Percentiles rank a stretch among this genome's conserved stretches.
These are phyloP conservation scores for Drosophila pseudotalamancana DNA, from an alignment of 2,888 invertebrate species.

Conservation along the genomic window DNA sequence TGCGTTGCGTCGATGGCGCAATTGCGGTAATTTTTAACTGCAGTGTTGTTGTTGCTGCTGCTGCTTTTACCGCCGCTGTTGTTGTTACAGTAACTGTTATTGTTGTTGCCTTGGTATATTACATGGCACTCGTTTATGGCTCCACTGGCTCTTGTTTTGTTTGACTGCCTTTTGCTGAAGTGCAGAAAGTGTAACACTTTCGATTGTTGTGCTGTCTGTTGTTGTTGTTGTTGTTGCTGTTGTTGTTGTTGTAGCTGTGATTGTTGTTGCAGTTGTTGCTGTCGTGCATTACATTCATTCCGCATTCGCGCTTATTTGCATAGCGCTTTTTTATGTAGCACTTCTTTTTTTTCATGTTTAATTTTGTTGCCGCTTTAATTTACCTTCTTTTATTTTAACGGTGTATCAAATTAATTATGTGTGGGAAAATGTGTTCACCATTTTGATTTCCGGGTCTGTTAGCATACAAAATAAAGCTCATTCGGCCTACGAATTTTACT, in stretches of 20 bases:
- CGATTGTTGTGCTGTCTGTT: slow-evolving; percentile 70
- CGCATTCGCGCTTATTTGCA: slow-evolving; percentile 79
- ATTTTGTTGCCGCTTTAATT: slow-evolving; percentile 24
- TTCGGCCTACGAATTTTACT: background rate
- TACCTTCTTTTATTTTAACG: slow-evolving; percentile 18
- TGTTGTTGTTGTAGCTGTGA: slow-evolving; percentile 19
- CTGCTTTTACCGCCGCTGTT: slow-evolving; percentile 9
- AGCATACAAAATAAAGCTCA: slow-evolving; percentile 21
- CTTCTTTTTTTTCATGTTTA: slow-evolving; percentile 51
- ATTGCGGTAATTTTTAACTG: slow-evolving; percentile 63
- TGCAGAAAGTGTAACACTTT: slow-evolving; percentile 82
- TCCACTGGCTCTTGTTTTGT: slow-evolving; percentile 51
- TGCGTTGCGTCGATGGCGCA: slow-evolving; percentile 76
- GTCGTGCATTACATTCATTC: slow-evolving; percentile 73
- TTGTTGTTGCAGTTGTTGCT: slow-evolving; percentile 24
- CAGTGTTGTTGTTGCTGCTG: slow-evolving; percentile 23
- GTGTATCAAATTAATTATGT: slow-evolving; percentile 70
- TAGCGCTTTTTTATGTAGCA: slow-evolving; percentile 49
- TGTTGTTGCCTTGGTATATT: slow-evolving; percentile 59
- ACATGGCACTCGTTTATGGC: slow-evolving; percentile 74
- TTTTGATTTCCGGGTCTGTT: slow-evolving; percentile 69
- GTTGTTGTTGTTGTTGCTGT: slow-evolving; percentile 21
- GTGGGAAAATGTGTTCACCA: slow-evolving; percentile 71
- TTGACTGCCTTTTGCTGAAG: slow-evolving; percentile 62
- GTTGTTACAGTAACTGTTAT: slow-evolving; percentile 20